These are phyloP conservation scores for Luperina nickerlii DNA, from an alignment of 2,888 invertebrate species.

Conservation along the genomic window DNA sequence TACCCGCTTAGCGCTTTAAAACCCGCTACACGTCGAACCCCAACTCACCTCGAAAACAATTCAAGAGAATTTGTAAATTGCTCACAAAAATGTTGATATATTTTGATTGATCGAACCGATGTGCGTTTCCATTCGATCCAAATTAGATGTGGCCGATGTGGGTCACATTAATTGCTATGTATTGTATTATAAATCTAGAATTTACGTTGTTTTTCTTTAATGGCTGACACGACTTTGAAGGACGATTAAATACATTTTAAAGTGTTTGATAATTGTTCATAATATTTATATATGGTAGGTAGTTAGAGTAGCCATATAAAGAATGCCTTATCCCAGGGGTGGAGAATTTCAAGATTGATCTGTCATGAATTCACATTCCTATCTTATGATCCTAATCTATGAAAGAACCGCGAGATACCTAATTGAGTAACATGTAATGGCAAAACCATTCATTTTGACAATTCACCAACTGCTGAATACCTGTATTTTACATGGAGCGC, in stretches of 20 bases:
- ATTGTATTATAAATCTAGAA: slow-evolving; percentile 61
- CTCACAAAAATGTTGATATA: slow-evolving; percentile 62
- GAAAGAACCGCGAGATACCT: too few species aligned
- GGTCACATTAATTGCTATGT: slow-evolving; percentile 58
- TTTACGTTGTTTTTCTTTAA: slow-evolving; percentile 28
- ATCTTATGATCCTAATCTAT: too few species aligned
- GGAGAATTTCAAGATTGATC: neutral
- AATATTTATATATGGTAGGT: too few species aligned
- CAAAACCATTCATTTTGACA: too few species aligned
- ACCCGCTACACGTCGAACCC: slow-evolving; percentile 25
- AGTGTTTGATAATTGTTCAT: slow-evolving; percentile 24
- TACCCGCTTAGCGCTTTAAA: neutral
- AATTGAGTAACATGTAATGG: too few species aligned
- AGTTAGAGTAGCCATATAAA: neutral
- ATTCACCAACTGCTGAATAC: too few species aligned
- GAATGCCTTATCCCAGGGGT: neutral
- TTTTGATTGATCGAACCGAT: slow-evolving; percentile 69
- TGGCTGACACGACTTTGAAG: slow-evolving; percentile 17
- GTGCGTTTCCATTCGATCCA: slow-evolving; percentile 47
- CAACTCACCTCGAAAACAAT: slow-evolving; percentile 36
- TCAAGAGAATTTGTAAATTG: slow-evolving; percentile 66
- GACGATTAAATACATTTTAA: slow-evolving; percentile 48
- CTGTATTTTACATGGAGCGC: too few species aligned
- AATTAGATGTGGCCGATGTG: slow-evolving; percentile 58
- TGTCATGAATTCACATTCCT: too few species aligned